phyloP scores from a whole-genome alignment of 2,113 vertebrate species.

The Prochilodus magdalenae region DNA sequence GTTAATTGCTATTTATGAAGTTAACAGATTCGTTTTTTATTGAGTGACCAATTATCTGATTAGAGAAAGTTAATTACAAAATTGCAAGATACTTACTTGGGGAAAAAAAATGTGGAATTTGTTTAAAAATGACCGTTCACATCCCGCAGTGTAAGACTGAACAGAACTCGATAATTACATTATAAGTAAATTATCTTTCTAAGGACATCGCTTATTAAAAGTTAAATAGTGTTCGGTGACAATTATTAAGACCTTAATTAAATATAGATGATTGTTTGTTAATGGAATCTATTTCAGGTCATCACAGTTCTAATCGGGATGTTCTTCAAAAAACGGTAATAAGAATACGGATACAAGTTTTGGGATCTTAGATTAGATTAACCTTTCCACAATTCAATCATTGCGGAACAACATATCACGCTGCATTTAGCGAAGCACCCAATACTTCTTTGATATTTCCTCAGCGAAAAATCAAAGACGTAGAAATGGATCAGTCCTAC shows the following conservation, averaged over 20 bases:
- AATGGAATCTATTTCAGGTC: slow-evolving; percentile 61
- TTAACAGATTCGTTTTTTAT: slow-evolving; percentile 71
- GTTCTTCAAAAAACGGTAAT: background rate
- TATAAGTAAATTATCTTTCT: slow-evolving; percentile 68
- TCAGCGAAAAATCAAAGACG: background rate
- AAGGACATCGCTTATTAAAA: slow-evolving; percentile 64
- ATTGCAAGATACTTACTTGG: slow-evolving; percentile 61
- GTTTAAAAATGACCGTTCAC: slow-evolving; percentile 62
- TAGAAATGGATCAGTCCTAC: background rate
- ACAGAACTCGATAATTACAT: slow-evolving; percentile 64
- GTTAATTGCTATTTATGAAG: slow-evolving; percentile 72
- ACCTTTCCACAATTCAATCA: background rate
- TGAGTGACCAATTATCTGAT: slow-evolving; percentile 73
- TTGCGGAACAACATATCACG: background rate
- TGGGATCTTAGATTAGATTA: slow-evolving; percentile 19
- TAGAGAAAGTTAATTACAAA: slow-evolving; percentile 70
- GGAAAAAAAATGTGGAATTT: slow-evolving; percentile 65
- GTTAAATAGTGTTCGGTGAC: slow-evolving; percentile 65
- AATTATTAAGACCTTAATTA: slow-evolving; percentile 70
- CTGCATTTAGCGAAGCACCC: background rate
- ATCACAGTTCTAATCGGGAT: slow-evolving; percentile 30
- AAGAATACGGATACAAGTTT: slow-evolving; percentile 9
- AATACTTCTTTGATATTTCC: background rate
- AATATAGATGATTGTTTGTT: slow-evolving; percentile 68
- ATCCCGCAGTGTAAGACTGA: slow-evolving; percentile 59